Evolutionary conservation across 2,888 invertebrate genomes (phyloP), one percentile per base, ranked within the genome.

Genomic region (Allolobophora icterica): DNA sequence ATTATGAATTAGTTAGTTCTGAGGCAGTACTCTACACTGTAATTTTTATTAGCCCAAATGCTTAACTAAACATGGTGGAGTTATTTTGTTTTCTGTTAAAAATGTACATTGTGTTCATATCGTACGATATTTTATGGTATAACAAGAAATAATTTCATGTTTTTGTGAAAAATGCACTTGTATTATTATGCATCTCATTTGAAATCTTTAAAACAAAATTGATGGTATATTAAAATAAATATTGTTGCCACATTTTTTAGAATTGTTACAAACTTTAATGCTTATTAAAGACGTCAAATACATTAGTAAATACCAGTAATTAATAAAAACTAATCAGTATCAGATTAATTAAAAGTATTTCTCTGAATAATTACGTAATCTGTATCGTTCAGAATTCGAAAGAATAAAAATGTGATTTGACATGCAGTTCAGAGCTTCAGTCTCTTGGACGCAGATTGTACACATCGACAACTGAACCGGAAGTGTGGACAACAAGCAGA

Each of bases 361-460:
- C 71, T 71, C 71, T 71, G 71, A 71, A 71, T 71, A 71, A 71
- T 30, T n/a, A 71, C 30, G 13, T 17, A 11, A 71, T n/a, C 71
- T 8, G 15, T 24, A 71, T 71, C 24, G 24, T 24, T 1, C 30
- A 71, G 71, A 1, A n/a, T 71, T 71, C 17, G 71, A 71, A 71
- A 11, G 71, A n/a, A 71, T 71, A 71, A 11, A 30, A 71, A 30
- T 24, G 52, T 21, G 17, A 52, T 71, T 71, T 13, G 17, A 71
- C 24, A 24, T 34, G 6, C 83, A 33, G 33, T 84, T 13, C n/a
- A 3, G 24, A 34, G 17, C 21, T 34, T 87, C 38, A 87, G 87
- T 87, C 87, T 35, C 87, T 35, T 38, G 87, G 87, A 34, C 87
- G 87, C 87, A 38, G 19, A 38, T 87, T 87, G 87, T 34, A 87